Evolutionary conservation across 2,113 vertebrate species (phyloP).

Genomic region (Erinaceus europaeus): DNA sequence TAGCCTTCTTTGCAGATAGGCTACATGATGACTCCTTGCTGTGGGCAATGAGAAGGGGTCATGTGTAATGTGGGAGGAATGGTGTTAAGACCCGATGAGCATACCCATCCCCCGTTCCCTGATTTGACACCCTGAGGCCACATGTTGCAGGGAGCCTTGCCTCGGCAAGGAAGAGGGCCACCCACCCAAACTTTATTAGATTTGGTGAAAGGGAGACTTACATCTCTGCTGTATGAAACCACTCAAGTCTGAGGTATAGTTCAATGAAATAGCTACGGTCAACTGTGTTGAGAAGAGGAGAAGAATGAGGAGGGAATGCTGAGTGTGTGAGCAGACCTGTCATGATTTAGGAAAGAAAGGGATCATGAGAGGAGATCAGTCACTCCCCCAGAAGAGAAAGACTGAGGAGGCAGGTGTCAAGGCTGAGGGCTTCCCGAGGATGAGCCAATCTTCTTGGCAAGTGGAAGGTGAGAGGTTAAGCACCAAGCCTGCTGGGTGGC

Average conservation of each 20-base stretch:
- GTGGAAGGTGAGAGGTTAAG: neutral
- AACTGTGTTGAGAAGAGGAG: neutral
- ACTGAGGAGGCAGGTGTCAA: neutral
- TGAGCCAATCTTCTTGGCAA: neutral
- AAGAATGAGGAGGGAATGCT: neutral
- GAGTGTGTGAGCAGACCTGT: neutral
- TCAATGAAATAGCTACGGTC: neutral
- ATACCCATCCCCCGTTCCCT: too few species aligned
- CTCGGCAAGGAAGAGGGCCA: neutral
- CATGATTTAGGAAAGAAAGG: neutral
- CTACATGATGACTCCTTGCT: too few species aligned
- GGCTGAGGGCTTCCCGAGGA: neutral
- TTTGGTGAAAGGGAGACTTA: neutral
- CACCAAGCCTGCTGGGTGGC: neutral
- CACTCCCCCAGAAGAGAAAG: neutral
- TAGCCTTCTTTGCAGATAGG: neutral
- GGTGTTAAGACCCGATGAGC: too few species aligned
- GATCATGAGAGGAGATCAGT: neutral
- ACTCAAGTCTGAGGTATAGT: neutral
- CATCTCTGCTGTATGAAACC: neutral
- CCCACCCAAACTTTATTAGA: neutral
- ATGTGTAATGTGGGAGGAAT: too few species aligned
- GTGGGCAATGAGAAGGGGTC: too few species aligned
- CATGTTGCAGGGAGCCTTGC: too few species aligned
- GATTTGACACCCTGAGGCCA: too few species aligned